A percentile compares a stretch with the other conserved stretches of the same genome.
These are phyloP conservation scores for Cyphomyrus discorhynchus DNA, from an alignment of 2,113 vertebrate genomes.

Conservation along the genomic window DNA sequence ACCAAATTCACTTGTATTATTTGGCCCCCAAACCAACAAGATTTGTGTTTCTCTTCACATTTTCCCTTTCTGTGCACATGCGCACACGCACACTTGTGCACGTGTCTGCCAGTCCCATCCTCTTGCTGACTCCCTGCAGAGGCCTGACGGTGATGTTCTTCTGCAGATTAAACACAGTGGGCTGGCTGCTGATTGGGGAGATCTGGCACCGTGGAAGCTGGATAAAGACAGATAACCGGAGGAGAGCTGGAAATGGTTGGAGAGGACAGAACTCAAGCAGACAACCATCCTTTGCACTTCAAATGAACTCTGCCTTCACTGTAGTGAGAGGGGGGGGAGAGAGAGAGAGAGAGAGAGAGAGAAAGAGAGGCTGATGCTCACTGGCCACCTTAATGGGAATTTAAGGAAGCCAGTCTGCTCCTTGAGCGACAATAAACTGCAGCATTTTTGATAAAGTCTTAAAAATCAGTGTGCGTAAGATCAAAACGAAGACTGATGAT, in stretches of 20 bases:
- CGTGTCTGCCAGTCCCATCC: not conserved
- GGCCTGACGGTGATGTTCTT: not conserved
- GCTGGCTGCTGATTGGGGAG: not conserved
- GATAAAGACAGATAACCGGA: constrained; percentile 12
- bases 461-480: not conserved
- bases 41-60: not conserved
- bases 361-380: not conserved
- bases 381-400: not conserved
- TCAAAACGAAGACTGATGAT: not conserved
- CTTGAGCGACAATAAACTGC: constrained; percentile 40
- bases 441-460: constrained; percentile 1
- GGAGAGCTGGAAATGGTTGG: not conserved
- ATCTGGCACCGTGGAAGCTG: not conserved
- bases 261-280: not conserved
- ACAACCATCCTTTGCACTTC: constrained; percentile 7
- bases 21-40: not conserved
- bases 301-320: not conserved
- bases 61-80: not conserved
- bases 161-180: not conserved
- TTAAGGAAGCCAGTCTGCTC: not conserved
- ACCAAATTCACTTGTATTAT: not conserved
- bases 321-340: not conserved
- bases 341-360: not conserved
- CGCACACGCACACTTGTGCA: not conserved
- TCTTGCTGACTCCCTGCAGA: not conserved